phyloP scores from a whole-genome alignment of 2,888 invertebrate genomes.

The Tanaodytes sp. region DNA sequence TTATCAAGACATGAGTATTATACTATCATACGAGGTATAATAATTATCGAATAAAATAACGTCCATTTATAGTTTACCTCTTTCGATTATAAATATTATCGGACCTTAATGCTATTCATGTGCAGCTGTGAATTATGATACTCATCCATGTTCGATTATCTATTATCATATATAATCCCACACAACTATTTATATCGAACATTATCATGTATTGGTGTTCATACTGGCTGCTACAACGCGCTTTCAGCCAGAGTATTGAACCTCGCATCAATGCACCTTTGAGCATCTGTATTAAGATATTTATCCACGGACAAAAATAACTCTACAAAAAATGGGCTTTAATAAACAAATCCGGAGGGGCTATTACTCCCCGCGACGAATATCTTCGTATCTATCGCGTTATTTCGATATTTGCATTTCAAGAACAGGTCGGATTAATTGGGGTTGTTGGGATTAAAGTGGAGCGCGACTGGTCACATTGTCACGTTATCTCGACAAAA shows the following conservation, averaged over 20 bases:
- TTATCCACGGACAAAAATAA: conserved; percentile 24
- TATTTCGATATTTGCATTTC: conserved; percentile 41
- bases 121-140: conserved; percentile 19
- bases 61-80: neutral
- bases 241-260: conserved; percentile 28
- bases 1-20: no score
- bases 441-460: conserved; percentile 48
- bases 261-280: conserved; percentile 30
- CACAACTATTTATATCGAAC: conserved; percentile 33
- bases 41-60: neutral
- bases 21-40: no score
- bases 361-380: no score
- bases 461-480: conserved; percentile 38
- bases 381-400: conserved; percentile 11
- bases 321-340: neutral
- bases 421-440: conserved; percentile 45
- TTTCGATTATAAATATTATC: conserved; percentile 17
- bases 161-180: conserved; percentile 30
- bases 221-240: conserved; percentile 34
- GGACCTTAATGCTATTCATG: conserved; percentile 21
- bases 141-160: conserved; percentile 13
- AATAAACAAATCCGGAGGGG: conserved; percentile 10
- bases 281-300: conserved; percentile 31
- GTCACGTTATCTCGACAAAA: conserved; percentile 47
- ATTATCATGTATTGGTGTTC: conserved; percentile 26